Evolutionary conservation across 1,140 invertebrate species (phyloP).

Genomic region (Melipona quadrifasciata): DNA sequence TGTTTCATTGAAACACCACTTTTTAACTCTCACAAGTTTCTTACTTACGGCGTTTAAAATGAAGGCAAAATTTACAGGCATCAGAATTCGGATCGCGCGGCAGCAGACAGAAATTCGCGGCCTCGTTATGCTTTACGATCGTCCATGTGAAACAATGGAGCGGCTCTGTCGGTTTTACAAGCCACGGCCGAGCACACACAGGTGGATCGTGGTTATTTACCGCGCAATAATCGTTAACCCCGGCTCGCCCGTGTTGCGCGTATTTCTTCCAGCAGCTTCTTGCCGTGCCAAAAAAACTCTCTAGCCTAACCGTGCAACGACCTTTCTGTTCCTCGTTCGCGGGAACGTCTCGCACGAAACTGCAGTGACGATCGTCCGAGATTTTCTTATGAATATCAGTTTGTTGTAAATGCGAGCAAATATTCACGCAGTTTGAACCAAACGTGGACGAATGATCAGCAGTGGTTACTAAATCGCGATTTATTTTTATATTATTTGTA

Average conservation of each 20-base stretch:
- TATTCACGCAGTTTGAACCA: too few species aligned
- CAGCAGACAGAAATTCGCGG: slow-evolving; percentile 9
- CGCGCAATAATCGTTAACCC: slow-evolving; percentile 76
- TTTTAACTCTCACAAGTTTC: too few species aligned
- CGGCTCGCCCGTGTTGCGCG: slow-evolving; percentile 38
- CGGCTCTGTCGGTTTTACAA: slow-evolving; percentile 22
- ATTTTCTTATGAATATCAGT: too few species aligned
- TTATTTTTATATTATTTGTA: too few species aligned
- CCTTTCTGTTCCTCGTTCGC: slow-evolving; percentile 2
- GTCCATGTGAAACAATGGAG: slow-evolving; percentile 34
- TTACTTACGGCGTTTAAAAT: too few species aligned
- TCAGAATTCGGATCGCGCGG: neutral
- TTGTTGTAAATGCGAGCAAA: too few species aligned
- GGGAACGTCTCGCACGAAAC: neutral
- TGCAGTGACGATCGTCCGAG: neutral
- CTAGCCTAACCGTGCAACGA: neutral
- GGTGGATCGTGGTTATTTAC: slow-evolving; percentile 75
- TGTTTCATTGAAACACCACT: too few species aligned
- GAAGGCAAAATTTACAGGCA: too few species aligned
- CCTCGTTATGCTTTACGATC: slow-evolving; percentile 45
- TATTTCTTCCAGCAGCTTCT: neutral
- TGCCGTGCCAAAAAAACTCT: neutral
- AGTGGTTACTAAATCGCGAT: too few species aligned
- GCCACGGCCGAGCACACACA: slow-evolving; percentile 51
- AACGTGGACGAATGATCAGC: too few species aligned